phyloP scores from a whole-genome alignment of 2,888 invertebrate genomes.

The Coronaproctus castanopsis region DNA sequence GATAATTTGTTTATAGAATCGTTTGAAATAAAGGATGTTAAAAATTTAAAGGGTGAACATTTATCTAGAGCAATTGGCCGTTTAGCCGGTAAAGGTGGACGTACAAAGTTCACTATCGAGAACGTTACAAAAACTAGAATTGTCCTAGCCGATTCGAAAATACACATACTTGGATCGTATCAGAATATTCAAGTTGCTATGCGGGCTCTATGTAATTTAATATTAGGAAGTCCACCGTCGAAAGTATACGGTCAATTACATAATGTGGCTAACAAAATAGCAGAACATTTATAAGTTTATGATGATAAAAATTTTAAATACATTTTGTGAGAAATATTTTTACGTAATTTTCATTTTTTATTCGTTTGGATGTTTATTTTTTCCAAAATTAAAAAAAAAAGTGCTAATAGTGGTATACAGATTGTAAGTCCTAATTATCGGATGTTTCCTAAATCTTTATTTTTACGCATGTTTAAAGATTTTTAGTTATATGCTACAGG shows the following conservation, averaged over 20 bases:
- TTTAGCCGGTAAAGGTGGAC: slow-evolving; percentile 88
- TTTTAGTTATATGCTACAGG: too few species aligned
- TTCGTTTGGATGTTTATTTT: too few species aligned
- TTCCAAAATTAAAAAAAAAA: too few species aligned
- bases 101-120: slow-evolving; percentile 95
- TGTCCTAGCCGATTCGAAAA: slow-evolving; percentile 86
- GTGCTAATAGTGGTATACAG: too few species aligned
- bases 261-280: slow-evolving; percentile 11
- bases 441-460: too few species aligned
- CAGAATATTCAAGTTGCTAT: slow-evolving; percentile 90
- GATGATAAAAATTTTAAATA: too few species aligned
- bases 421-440: too few species aligned
- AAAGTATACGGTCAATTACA: slow-evolving; percentile 87
- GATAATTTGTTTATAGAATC: slow-evolving; percentile 94
- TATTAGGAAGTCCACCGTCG: slow-evolving; percentile 88
- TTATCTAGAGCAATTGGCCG: slow-evolving; percentile 89
- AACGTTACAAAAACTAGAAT: slow-evolving; percentile 97
- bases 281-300: slow-evolving; percentile 8
- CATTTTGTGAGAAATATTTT: too few species aligned
- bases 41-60: slow-evolving; percentile 86
- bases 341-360: too few species aligned
- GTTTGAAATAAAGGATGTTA: slow-evolving; percentile 92
- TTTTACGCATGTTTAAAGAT: too few species aligned
- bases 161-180: slow-evolving; percentile 91
- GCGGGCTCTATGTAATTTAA: slow-evolving; percentile 85